Conservation (phyloP, 2,113 vertebrate genomes). For the Pelmatolapia mariae region DNA sequence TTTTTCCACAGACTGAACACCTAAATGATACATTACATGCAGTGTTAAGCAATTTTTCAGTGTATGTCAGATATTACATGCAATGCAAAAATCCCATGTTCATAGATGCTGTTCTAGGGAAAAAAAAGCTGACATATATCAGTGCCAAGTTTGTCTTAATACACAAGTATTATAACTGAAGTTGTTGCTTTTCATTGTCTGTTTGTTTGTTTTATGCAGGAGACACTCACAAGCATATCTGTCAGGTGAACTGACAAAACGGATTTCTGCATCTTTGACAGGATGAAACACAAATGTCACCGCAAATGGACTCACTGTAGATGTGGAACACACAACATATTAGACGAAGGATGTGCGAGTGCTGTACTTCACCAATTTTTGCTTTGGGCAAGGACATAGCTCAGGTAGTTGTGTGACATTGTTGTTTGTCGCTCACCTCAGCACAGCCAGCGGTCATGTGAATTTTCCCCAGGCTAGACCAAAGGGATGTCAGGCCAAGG, state of each 20-base stretch:
- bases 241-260: not conserved
- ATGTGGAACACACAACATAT: not conserved
- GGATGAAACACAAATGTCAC: not conserved
- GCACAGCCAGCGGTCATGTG: constrained; percentile 7
- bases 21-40: not conserved
- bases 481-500: not conserved
- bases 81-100: not conserved
- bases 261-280: not conserved
- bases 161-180: not conserved
- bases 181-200: not conserved
- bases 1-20: not conserved
- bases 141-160: not conserved
- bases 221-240: not conserved
- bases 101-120: not conserved
- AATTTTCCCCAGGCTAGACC: constrained; percentile 1
- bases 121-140: not conserved
- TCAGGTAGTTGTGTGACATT: not conserved
- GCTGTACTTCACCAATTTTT: constrained; percentile 16
- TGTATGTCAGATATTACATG: not conserved
- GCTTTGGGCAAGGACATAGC: constrained; percentile 5
- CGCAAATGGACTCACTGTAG: not conserved
- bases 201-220: not conserved
- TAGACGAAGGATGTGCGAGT: constrained; percentile 16
- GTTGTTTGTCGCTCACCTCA: constrained; percentile 1
- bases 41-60: not conserved